Evolutionary conservation across 2,797 vertebrate genomes (phyloP), one percentile per base, ranked within the genome.

Genomic region (Alectoris magna): DNA sequence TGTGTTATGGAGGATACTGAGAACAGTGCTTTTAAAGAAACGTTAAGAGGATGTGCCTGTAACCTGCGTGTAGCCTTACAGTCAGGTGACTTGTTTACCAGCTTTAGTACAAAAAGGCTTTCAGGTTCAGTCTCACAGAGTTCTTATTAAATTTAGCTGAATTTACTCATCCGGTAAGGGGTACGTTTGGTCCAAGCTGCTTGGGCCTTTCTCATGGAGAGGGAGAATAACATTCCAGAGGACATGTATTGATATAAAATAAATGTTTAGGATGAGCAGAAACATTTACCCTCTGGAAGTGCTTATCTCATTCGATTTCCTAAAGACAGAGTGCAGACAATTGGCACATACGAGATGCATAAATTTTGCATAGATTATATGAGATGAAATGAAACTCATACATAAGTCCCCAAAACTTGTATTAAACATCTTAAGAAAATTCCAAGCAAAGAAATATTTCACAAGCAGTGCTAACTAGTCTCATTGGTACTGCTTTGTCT

Each of bases 81-180:
- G 76, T 80, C 78, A 91, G 44, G 58, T 68, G 31, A 49, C 27
- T 44, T 76, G 84, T 88, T 93, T 87, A 76, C 84, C 68, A 76
- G 39, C 46, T 87, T 58, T n/a, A 83, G 22, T 43, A 64, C 24
- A 74, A 93, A 88, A 87, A 34, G 58, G 38, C 13, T 83, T 87
- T 91, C 84, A 87, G 41, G 41, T 58, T 93, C 87, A 88, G 66
- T 39, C 66, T 95, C 22, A 73, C 41, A 49, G 49, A 23, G 19
- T 87, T 84, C 74, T 84, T 75, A 58, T 79, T 94, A 75, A 73
- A 88, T 90, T 87, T 91, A 87, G 27, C 68, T 87, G 78, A 60
- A 88, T 88, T 75, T 73, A 75, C 63, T 59, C 86, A 84, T 73
- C 48, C 62, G 78, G 23, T 53, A 58, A 62, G 70, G 10, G 62